Percentiles rank a stretch among this genome's conserved stretches.
Conservation (phyloP, 2,113 vertebrate species). For the Cyanoramphus novaezelandiae region DNA sequence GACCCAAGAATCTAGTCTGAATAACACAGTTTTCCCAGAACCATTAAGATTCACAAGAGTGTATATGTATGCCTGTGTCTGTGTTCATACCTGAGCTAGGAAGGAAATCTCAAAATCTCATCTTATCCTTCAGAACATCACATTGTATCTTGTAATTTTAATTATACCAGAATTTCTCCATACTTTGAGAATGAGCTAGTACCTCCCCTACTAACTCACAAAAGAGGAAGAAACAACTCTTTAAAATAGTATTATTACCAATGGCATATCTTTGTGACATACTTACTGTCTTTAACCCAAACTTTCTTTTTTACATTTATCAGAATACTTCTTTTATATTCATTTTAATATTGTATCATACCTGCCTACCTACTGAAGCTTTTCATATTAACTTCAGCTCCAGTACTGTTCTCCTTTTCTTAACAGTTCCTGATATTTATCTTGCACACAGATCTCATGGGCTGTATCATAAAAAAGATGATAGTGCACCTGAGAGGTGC, state of each 20-base stretch:
- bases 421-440: not conserved
- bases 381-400: not conserved
- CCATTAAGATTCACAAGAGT: not conserved
- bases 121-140: not conserved
- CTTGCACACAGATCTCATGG: fast-evolving
- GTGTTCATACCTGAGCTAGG: not conserved
- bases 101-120: not conserved
- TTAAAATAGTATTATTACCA: not conserved
- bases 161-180: not conserved
- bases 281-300: not conserved
- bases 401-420: not conserved
- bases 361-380: not conserved
- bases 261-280: not conserved
- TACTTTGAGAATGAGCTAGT: not conserved
- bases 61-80: fast-evolving
- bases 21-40: not conserved
- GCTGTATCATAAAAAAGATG: not conserved
- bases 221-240: not conserved
- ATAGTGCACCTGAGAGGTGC: not conserved
- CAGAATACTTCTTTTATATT: not conserved
- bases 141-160: not conserved
- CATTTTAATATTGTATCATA: not conserved
- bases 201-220: not conserved
- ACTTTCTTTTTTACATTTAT: not conserved
- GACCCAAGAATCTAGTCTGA: not conserved